Percentiles rank a stretch among this genome's conserved stretches.
Evolutionary conservation across 2,888 invertebrate species (phyloP).

Genomic region (Rhingia campestris): DNA sequence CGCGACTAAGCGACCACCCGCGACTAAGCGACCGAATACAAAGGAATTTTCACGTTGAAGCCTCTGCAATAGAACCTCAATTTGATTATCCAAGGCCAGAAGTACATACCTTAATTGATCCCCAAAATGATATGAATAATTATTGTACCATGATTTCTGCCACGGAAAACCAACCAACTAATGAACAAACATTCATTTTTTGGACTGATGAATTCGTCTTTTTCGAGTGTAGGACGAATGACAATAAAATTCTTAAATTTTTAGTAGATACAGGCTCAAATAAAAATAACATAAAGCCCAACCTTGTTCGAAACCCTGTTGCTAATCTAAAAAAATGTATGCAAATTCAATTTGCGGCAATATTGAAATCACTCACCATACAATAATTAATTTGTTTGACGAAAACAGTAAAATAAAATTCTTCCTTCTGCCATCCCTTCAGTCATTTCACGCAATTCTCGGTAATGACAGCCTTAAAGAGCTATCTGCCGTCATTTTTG

Average conservation of each 20-base stretch:
- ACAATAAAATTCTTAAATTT: not conserved
- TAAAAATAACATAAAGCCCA: not conserved
- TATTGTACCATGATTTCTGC: not conserved
- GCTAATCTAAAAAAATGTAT: not conserved
- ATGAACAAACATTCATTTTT: too few species aligned
- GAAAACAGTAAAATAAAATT: not conserved
- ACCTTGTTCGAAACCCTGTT: not conserved
- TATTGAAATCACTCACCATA: constrained; percentile 37
- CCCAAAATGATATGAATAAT: not conserved
- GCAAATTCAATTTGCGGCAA: not conserved
- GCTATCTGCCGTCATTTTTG: too few species aligned
- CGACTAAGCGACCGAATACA: not conserved
- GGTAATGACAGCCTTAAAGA: too few species aligned
- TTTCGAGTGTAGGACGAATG: constrained; percentile 26
- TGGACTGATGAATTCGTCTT: too few species aligned
- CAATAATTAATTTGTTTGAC: constrained; percentile 19
- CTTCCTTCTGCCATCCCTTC: too few species aligned
- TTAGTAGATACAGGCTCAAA: too few species aligned
- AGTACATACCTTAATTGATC: not conserved
- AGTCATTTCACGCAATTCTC: too few species aligned
- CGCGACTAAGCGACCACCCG: not conserved
- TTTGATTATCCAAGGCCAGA: not conserved
- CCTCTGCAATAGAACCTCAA: not conserved
- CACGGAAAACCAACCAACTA: too few species aligned
- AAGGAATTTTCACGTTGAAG: not conserved